phyloP scores from a whole-genome alignment of 2,113 vertebrate species.

The Xenopus laevis region DNA sequence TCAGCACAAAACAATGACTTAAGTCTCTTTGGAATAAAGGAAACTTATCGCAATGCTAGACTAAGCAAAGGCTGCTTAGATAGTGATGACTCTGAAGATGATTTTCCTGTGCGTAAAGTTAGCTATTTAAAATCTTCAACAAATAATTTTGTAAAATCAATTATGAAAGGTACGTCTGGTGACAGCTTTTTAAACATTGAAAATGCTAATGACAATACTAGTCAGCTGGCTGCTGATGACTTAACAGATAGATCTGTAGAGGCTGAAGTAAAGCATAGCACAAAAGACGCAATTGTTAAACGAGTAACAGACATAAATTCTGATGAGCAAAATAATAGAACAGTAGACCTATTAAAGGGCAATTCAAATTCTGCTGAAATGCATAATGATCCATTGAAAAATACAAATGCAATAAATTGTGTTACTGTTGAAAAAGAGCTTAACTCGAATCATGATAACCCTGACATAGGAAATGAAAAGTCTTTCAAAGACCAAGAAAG shows the following conservation, averaged over 20 bases:
- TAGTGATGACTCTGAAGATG: conserved; percentile 48
- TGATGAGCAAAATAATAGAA: not conserved
- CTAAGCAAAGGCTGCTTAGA: conserved; percentile 34
- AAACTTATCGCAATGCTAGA: not conserved
- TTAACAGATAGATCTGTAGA: not conserved
- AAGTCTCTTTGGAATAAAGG: conserved; percentile 2
- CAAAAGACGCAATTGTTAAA: not conserved
- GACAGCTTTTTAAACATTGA: too few species aligned
- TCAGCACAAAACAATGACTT: conserved; percentile 29
- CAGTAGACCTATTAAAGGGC: too few species aligned
- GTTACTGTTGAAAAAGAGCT: not conserved
- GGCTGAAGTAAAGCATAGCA: not conserved
- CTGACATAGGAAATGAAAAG: not conserved
- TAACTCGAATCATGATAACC: too few species aligned
- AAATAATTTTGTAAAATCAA: not conserved
- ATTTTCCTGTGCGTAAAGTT: not conserved
- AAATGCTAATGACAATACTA: too few species aligned
- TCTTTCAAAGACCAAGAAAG: conserved; percentile 9
- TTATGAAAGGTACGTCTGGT: too few species aligned
- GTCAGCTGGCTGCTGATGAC: too few species aligned
- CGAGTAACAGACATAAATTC: not conserved
- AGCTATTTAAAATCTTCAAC: not conserved
- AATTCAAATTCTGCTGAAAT: not conserved
- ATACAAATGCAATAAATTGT: not conserved
- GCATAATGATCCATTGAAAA: not conserved